Base-by-base conservation (phyloP, 2,113 vertebrate genomes). In the Polyodon spathula region DNA sequence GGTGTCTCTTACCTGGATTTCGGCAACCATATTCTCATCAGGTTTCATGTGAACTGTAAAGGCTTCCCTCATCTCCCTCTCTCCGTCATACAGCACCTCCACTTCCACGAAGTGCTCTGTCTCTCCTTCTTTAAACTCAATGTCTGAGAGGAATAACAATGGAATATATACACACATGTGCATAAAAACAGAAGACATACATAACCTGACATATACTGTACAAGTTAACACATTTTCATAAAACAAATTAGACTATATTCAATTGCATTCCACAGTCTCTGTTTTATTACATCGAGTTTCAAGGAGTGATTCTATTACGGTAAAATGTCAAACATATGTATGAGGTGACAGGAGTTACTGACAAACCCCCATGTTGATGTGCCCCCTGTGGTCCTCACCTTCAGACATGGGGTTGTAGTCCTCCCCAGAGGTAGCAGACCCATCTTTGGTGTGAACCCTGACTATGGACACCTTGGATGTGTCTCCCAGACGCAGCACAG, bases 371-470 rank as follows among this genome's bases (percentile, higher is more conserved):
- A 12, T 12, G 5, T 50, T 50, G 11, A 10, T 14, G 11, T 50
- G 17, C 44, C 27, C 27, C 10, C 1, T 59, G 8, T 9, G 12
- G 12, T 7, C 15, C 61, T 68, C 76, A 98, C 95, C 93, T 89
- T 92, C 86, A 8, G 93, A 97, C 67, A 97, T 70, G 0, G 95
- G 95, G 52, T 91, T 80, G 72, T 97, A 98, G 76, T 98, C 95
- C 70, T 92, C 90, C 71, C 94, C 95, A 3, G 95, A 97, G 55
- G 82, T 69, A 4, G 95, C 95, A 0, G 95, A 97, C 41, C 93
- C 94, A 2, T 98, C 95, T 69, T 93, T 95, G 66, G 95, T 97
- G 78, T 98, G 94, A 55, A 97, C 90, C 17, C 93, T 86, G 11
- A 97, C 92, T 1, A 95, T 54, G 6, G 94, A 97, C 71, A 94